These are phyloP conservation scores for Phainopepla nitens DNA, from an alignment of 2,113 vertebrate species.

Conservation along the genomic window DNA sequence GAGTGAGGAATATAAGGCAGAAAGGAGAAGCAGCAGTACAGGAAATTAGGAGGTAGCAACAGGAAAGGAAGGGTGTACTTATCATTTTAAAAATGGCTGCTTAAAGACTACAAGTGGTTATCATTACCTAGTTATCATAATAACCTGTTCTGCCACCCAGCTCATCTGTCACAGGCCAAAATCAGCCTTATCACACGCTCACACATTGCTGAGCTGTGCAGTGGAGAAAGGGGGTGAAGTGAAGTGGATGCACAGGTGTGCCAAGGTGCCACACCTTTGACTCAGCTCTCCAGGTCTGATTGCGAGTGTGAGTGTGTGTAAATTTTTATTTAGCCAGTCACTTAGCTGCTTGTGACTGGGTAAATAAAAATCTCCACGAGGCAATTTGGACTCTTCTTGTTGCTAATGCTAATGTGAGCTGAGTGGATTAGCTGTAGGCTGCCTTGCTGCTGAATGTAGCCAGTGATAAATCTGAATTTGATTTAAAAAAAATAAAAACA, in stretches of 20 bases:
- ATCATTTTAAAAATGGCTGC: neutral
- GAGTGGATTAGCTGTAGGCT: neutral
- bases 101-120: neutral
- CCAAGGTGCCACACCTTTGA: neutral
- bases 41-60: neutral
- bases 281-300: neutral
- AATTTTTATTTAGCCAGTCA: too few relatives aligned
- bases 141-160: neutral
- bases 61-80: neutral
- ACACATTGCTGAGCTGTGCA: rapidly evolving
- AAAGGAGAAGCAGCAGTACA: neutral
- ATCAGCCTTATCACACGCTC: neutral
- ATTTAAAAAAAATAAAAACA: neutral
- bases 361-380: neutral
- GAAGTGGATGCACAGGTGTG: neutral
- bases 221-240: rapidly evolving
- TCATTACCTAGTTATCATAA: neutral
- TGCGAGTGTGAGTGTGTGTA: rapidly evolving
- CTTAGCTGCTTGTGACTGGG: neutral
- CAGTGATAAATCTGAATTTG: neutral
- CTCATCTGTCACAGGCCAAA: neutral
- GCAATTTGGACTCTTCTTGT: neutral
- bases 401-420: neutral
- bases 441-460: neutral
- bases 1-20: neutral